These are phyloP conservation scores for Loriculus beryllinus DNA, from an alignment of 2,797 vertebrate genomes.

Conservation along the genomic window DNA sequence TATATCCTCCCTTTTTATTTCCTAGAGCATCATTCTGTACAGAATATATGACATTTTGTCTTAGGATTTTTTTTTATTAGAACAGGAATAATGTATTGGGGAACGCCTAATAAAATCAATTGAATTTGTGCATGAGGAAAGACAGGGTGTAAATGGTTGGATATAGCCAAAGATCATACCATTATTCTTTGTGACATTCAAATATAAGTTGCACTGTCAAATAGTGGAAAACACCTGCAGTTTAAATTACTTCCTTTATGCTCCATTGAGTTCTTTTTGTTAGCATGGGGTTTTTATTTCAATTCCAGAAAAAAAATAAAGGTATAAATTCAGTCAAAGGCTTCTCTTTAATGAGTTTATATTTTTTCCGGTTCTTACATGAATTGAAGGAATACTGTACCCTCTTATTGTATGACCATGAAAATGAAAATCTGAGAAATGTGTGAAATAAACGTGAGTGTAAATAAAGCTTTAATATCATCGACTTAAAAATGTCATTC, in stretches of 20 bases:
- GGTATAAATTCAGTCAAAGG: background rate
- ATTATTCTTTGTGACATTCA: background rate
- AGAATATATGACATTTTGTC: background rate
- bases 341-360: background rate
- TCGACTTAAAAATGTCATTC: background rate
- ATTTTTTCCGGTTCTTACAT: background rate
- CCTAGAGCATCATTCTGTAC: background rate
- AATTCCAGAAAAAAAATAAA: background rate
- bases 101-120: background rate
- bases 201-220: background rate
- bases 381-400: background rate
- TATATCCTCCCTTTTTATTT: background rate
- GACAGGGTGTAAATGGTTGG: background rate
- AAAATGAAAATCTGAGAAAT: background rate
- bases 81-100: background rate
- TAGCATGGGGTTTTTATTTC: background rate
- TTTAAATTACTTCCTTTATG: background rate
- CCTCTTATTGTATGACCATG: background rate
- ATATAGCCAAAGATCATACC: background rate
- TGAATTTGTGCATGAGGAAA: background rate
- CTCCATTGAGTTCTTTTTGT: background rate
- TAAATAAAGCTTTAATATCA: background rate
- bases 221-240: background rate
- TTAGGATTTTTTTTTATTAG: background rate
- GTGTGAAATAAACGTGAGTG: background rate